Conservation (phyloP, 2,888 invertebrate species). For the Erebia epiphron region DNA sequence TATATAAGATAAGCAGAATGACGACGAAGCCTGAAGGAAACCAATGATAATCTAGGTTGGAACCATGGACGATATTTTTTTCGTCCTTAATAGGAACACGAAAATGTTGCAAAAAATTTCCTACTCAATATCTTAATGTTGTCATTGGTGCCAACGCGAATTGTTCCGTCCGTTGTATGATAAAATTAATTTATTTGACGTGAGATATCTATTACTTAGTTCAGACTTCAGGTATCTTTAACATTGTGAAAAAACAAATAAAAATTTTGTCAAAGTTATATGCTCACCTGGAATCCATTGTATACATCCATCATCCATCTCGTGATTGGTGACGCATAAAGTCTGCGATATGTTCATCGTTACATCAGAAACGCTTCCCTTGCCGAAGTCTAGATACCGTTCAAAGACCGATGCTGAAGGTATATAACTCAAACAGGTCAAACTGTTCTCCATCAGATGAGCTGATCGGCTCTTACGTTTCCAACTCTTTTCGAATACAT, state of each 20-base stretch:
- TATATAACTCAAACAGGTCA: conserved; percentile 62
- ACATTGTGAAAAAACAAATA: not conserved
- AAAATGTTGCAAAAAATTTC: too few relatives aligned
- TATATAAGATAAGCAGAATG: too few relatives aligned
- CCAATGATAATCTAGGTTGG: too few relatives aligned
- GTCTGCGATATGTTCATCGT: conserved; percentile 74
- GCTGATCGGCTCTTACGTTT: conserved; percentile 57
- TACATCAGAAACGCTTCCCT: conserved; percentile 61
- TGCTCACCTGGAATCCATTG: conserved; percentile 71
- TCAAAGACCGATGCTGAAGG: conserved; percentile 72
- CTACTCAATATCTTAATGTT: too few relatives aligned
- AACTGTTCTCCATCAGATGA: conserved; percentile 74
- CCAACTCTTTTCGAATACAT: conserved; percentile 61
- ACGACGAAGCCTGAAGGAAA: too few relatives aligned
- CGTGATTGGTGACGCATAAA: conserved; percentile 73
- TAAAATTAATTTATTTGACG: too few relatives aligned
- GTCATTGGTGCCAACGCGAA: too few relatives aligned
- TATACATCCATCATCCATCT: conserved; percentile 65
- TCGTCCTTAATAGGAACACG: too few relatives aligned
- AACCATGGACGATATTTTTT: too few relatives aligned
- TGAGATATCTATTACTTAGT: too few relatives aligned
- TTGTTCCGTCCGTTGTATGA: too few relatives aligned
- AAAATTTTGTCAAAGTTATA: not conserved
- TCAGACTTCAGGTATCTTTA: too few relatives aligned
- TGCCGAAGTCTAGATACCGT: conserved; percentile 70